Evolutionary conservation across 2,888 invertebrate species (phyloP).

Genomic region (Pristionchus japonicus): DNA sequence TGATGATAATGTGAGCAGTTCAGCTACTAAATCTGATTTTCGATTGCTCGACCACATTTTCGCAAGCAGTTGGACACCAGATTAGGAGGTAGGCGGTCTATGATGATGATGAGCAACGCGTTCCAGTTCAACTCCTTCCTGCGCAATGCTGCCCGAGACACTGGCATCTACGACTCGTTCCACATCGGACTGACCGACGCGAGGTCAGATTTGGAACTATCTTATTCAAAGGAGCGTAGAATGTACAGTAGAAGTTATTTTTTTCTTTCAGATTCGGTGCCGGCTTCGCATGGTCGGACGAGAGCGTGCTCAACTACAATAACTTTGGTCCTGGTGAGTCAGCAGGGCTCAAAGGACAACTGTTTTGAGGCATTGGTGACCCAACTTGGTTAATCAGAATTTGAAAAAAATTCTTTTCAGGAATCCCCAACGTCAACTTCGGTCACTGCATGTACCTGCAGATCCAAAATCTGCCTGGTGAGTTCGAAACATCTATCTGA

Average conservation of each 20-base stretch:
- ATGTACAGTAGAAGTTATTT: too few relatives aligned
- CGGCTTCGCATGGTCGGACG: neutral
- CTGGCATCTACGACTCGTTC: neutral
- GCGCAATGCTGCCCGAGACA: neutral
- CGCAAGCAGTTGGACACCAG: too few relatives aligned
- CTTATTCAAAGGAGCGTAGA: too few relatives aligned
- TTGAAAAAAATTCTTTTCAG: neutral
- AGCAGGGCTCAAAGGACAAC: neutral
- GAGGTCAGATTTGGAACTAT: neutral
- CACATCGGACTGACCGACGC: neutral
- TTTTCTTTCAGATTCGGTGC: neutral
- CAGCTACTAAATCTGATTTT: too few relatives aligned
- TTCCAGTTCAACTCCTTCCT: neutral
- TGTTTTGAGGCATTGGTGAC: too few relatives aligned
- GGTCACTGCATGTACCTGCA: neutral
- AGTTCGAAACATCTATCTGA: neutral
- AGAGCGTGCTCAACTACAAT: neutral
- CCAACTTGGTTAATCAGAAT: too few relatives aligned
- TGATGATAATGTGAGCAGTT: too few relatives aligned
- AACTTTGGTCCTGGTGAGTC: neutral
- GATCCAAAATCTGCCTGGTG: neutral
- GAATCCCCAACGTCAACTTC: conserved; percentile 1
- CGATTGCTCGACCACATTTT: too few relatives aligned
- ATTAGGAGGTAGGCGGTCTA: too few relatives aligned
- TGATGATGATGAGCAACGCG: neutral